phyloP scores from a whole-genome alignment of 1,140 invertebrate genomes.

The Melanaphis sacchari region DNA sequence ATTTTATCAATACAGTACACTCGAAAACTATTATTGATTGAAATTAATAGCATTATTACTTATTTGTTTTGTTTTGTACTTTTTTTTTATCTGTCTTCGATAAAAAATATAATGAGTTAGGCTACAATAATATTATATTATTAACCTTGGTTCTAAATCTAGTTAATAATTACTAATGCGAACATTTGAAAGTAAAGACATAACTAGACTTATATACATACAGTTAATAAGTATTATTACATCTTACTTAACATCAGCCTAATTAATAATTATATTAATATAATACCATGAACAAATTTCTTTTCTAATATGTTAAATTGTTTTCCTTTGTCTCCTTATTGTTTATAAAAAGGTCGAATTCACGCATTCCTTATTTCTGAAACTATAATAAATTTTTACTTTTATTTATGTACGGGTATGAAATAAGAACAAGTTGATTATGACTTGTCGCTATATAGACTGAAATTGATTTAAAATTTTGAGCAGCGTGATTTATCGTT shows the following conservation, averaged over 20 bases:
- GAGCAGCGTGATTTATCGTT: neutral
- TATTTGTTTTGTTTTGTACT: neutral
- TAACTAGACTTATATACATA: neutral
- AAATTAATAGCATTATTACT: neutral
- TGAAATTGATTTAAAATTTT: neutral
- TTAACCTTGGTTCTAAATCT: slow-evolving; percentile 6
- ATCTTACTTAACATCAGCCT: neutral
- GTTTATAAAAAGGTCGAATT: neutral
- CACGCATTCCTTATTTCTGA: neutral
- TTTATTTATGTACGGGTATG: neutral
- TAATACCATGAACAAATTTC: neutral
- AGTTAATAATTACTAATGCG: neutral
- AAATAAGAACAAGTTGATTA: neutral
- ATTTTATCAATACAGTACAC: neutral
- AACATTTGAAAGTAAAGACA: neutral
- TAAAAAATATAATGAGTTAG: neutral
- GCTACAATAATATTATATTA: neutral
- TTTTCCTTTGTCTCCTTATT: neutral
- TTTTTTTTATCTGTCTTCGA: neutral
- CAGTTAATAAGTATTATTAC: neutral
- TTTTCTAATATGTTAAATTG: neutral
- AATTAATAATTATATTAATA: neutral
- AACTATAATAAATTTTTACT: neutral
- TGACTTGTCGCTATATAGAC: neutral
- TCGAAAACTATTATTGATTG: neutral